Base-by-base conservation (phyloP, 2,113 vertebrate genomes). In the Vidua chalybeata region DNA sequence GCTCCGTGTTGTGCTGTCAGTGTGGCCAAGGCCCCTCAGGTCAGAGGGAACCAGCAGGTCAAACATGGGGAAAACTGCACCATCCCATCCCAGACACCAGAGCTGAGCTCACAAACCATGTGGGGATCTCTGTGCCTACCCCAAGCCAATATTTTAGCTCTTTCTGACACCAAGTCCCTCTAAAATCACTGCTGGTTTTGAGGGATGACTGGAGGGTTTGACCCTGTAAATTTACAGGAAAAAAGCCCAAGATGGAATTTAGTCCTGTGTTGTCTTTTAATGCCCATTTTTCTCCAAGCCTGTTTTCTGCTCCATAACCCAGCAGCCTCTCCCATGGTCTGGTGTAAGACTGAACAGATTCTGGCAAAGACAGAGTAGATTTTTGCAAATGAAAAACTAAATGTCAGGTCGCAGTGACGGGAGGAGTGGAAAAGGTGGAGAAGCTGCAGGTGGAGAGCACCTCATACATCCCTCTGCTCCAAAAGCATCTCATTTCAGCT, bases 51-150 rank as follows among this genome's bases (percentile, higher is more conserved):
- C 19, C 39, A 73, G 27, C 0, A 2, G 4, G 3, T 39, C 27
- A n/a, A 39, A 43, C 39, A 41, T 41, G 1, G 37, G 51, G 69
- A 35, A 66, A 61, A 52, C 37, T 23, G 41, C 3, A 7, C 56
- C 61, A 10, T 3, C 78, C 17, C 7, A 64, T 0, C 3, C 51
- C 69, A 41, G 3, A 12, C 2, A 3, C 6, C 7, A 1, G 8
- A 63, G 63, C 54, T n/a, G 61, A 63, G 37, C 63, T 66, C 64
- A 72, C 48, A 8, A 39, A 56, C 1, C 1, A 5, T 9, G 15
- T 0, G 2, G 77, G 66, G 19, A 58, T 19, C 43, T 68, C 20
- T 59, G 11, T 5, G 3, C 35, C 68, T 10, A 4, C 3, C 45
- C 3, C 30, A 35, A 63, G 24, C 11, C 56, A 67, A 9, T 3